Base-by-base conservation (phyloP, 1,140 invertebrate species). In the Pachyrhynchus sulphureomaculatus region DNA sequence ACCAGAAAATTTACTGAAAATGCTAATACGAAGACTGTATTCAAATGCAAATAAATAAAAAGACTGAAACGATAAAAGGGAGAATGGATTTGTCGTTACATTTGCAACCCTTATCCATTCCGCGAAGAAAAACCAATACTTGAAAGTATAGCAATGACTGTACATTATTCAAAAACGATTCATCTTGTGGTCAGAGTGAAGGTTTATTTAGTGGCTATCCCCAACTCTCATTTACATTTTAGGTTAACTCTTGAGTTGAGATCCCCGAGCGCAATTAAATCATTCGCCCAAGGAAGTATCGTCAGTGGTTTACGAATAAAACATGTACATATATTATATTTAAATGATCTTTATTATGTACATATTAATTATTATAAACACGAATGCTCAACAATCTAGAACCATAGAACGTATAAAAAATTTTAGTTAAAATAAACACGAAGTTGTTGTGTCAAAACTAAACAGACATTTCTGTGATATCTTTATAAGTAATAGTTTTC, bases 261-360 rank as follows among this genome's bases (percentile, higher is more conserved):
- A 55, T 52, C 55, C 62, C 15, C 44, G 34, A 32, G 62, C 49
- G 48, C 62, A 64, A 64, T 64, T 64, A 64, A 64, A 64, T 53
- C 56, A 64, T 53, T 52, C 55, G 24, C 26, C 33, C 56, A 48
- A 58, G 41, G 24, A 55, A 36, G 18, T n/a, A 39, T 53, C 34
- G n/a, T 20, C 21, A 10, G 17, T 15, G n/a, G 15, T 32, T 49
- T 49, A 17, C 15, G 20, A 41, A 41, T 41, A 29, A 29, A 29
- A 6, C 26, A 10, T 29, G 26, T 29, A n/a, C n/a, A n/a, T n/a
- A n/a, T n/a, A n/a, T n/a, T n/a, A 29, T 29, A 29, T 29, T 29
- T 29, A 9, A 29, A 29, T 29, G 26, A 29, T 10, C 6, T 3
- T 6, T 10, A 2, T 10, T 29, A 9, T 10, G 12, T 29, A 29